Conservation (phyloP, 2,113 vertebrate species). For the Heliornis fulica region DNA sequence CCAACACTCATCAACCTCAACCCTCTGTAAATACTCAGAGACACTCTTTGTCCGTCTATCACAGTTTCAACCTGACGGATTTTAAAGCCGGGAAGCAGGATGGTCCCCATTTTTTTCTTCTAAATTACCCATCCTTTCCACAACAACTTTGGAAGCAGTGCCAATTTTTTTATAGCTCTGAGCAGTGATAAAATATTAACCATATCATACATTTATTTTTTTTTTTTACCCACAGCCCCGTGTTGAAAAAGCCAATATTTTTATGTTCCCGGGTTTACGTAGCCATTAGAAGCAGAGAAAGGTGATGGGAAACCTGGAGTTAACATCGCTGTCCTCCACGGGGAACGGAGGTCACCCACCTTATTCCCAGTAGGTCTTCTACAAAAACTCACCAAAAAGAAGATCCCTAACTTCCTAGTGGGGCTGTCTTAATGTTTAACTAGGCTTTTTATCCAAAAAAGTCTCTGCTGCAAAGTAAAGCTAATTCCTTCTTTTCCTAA, state of each 20-base stretch:
- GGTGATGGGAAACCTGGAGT: neutral
- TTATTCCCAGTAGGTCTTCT: neutral
- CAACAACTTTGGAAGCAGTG: conserved; percentile 8
- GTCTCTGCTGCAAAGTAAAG: neutral
- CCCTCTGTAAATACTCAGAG: neutral
- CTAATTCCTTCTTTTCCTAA: conserved; percentile 1
- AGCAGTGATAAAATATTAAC: conserved; percentile 51
- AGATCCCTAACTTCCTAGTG: neutral
- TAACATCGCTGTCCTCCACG: neutral
- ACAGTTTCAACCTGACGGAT: neutral
- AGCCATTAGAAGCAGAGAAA: neutral
- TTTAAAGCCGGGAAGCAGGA: neutral
- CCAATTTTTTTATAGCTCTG: conserved; percentile 23
- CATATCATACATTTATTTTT: neutral
- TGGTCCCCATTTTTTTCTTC: neutral
- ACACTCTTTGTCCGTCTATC: neutral
- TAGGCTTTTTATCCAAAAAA: neutral
- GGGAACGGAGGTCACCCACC: neutral
- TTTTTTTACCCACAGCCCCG: neutral
- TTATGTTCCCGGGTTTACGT: neutral
- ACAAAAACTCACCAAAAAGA: neutral
- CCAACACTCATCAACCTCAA: neutral
- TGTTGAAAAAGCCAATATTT: neutral
- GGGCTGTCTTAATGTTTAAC: neutral
- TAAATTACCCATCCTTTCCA: conserved; percentile 16